phyloP scores from a whole-genome alignment of 2,888 invertebrate genomes.

The Microctonus hyperodae region DNA sequence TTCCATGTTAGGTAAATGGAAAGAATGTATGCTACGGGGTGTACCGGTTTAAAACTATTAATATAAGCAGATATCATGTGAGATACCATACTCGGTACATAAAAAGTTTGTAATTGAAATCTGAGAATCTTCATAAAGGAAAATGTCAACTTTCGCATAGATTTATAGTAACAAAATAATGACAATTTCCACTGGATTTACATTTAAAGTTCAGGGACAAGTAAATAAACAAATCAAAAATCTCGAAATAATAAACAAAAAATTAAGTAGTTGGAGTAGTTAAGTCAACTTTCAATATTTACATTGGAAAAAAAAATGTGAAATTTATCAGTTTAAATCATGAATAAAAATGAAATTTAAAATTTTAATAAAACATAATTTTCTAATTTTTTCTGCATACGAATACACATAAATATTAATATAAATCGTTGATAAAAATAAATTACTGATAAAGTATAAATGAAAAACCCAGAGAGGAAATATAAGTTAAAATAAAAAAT shows the following conservation, averaged over 20 bases:
- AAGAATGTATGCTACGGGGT: too few relatives aligned
- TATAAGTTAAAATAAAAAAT: too few relatives aligned
- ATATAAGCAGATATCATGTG: conserved; percentile 10
- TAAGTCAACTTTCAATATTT: too few relatives aligned
- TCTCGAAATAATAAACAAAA: too few relatives aligned
- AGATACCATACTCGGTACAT: neutral
- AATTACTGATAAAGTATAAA: too few relatives aligned
- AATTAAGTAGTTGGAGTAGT: neutral
- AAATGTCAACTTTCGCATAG: conserved; percentile 12
- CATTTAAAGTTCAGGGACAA: conserved; percentile 30
- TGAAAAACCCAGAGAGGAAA: too few relatives aligned
- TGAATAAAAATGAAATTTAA: too few relatives aligned
- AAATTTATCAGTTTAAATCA: conserved; percentile 11
- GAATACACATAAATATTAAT: too few relatives aligned
- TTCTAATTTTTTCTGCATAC: too few relatives aligned
- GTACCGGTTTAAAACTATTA: too few relatives aligned
- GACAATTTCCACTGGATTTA: conserved; percentile 27
- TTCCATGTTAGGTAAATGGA: too few relatives aligned
- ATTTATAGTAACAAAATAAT: neutral
- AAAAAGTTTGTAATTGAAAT: conserved; percentile 26
- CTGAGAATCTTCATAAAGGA: conserved; percentile 29
- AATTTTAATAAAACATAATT: neutral
- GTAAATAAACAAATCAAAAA: conserved; percentile 13
- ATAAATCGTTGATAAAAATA: too few relatives aligned
- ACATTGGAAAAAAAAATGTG: conserved; percentile 30